Conservation (phyloP, 2,888 invertebrate species). For the Fragum sueziense region DNA sequence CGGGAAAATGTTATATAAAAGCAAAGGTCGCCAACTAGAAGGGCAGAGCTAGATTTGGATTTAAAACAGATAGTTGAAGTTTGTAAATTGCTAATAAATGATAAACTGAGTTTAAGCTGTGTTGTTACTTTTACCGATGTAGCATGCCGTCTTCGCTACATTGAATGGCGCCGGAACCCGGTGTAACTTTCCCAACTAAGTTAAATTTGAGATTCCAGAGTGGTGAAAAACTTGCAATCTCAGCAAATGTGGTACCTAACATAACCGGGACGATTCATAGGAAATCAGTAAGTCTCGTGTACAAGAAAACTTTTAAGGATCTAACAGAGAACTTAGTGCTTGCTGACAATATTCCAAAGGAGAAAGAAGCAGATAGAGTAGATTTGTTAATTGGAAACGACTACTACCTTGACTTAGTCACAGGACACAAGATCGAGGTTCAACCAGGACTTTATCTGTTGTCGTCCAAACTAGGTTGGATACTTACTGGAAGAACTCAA, state of each 20-base stretch:
- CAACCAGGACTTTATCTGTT: slow-evolving; percentile 39
- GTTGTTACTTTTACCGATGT: too few species aligned
- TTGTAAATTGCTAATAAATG: too few species aligned
- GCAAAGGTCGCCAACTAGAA: too few species aligned
- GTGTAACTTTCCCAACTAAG: slow-evolving; percentile 18
- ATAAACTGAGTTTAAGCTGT: too few species aligned
- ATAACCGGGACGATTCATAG: slow-evolving; percentile 27
- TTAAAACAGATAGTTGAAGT: too few species aligned
- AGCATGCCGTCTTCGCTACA: too few species aligned
- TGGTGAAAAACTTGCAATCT: slow-evolving; percentile 7
- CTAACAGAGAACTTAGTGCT: slow-evolving; percentile 13
- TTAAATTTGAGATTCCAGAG: slow-evolving; percentile 17
- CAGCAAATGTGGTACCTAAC: slow-evolving; percentile 31
- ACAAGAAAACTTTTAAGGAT: not conserved
- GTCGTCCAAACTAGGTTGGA: slow-evolving; percentile 41
- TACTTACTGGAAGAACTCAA: slow-evolving; percentile 27
- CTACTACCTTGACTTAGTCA: slow-evolving; percentile 34
- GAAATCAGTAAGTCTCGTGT: slow-evolving; percentile 2
- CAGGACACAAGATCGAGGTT: slow-evolving; percentile 31
- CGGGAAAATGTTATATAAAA: too few species aligned
- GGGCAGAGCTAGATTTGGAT: too few species aligned
- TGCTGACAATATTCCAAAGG: slow-evolving; percentile 25
- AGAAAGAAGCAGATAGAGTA: slow-evolving; percentile 19
- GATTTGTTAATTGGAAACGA: slow-evolving; percentile 36
- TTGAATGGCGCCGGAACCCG: too few species aligned